A percentile compares a stretch with the other conserved stretches of the same genome.
Evolutionary conservation across 1,140 invertebrate genomes (phyloP).

Genomic region (Chelonus insularis): DNA sequence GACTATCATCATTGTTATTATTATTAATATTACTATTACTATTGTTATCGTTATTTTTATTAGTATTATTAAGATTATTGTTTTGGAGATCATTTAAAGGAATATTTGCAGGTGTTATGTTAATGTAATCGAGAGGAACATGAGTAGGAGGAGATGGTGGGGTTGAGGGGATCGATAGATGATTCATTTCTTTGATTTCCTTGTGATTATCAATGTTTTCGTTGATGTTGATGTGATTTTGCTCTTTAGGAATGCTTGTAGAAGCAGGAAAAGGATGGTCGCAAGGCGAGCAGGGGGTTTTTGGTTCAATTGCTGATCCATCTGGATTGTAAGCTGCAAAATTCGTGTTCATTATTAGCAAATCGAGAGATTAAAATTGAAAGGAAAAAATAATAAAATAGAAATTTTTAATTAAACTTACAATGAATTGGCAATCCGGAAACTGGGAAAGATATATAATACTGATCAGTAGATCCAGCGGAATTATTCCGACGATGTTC

Average conservation of each 20-base stretch:
- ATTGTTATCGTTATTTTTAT: background rate
- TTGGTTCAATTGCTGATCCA: conserved; percentile 40
- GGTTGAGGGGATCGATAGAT: conserved; percentile 19
- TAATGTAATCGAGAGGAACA: conserved; percentile 48
- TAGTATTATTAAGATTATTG: background rate
- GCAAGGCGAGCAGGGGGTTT: conserved; percentile 45
- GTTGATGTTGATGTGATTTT: conserved; percentile 24
- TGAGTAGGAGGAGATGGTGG: conserved; percentile 47
- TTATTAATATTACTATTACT: background rate
- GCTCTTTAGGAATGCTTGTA: conserved; percentile 32
- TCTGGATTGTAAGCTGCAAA: conserved; percentile 45
- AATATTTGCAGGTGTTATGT: conserved; percentile 28
- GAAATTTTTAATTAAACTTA: conserved; percentile 36
- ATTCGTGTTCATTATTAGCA: too few relatives aligned
- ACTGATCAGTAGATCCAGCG: conserved; percentile 43
- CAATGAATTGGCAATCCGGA: conserved; percentile 58
- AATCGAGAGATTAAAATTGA: too few relatives aligned
- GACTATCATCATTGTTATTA: background rate
- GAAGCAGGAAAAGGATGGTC: conserved; percentile 32
- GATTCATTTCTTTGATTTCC: conserved; percentile 24
- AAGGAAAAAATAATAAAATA: background rate
- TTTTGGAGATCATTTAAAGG: conserved; percentile 8
- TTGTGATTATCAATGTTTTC: conserved; percentile 21
- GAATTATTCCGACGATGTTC: conserved; percentile 37
- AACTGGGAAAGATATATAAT: conserved; percentile 62